Base-by-base conservation (phyloP, 1,140 invertebrate genomes). In the Eumeta japonica region DNA sequence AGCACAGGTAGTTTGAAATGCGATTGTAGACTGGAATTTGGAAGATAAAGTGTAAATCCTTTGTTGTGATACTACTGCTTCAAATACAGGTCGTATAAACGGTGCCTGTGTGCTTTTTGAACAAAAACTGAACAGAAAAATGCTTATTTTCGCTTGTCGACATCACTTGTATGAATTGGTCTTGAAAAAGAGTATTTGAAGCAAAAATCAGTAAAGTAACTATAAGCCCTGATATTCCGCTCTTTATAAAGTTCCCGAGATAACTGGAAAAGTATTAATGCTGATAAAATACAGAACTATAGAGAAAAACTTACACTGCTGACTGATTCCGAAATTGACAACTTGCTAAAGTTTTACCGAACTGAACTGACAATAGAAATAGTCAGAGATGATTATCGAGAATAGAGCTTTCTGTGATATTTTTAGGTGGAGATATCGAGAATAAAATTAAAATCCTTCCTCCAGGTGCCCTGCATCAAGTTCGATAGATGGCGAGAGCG, bases 401-500 rank as follows among this genome's bases (percentile, higher is more conserved):
- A 72, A 58, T 76, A 5, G 55, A 66, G 48, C 41, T 75, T 17
- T 49, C 12, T 14, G 38, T 68, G 16, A 58, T 76, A 20, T 76
- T 75, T 52, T 52, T 77, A 18, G 63, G 61, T 16, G 58, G 45
- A 46, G 45, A 58, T 43, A 38, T 14, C 27, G 54, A 53, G 16
- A 46, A 47, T 29, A 55, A 61, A 52, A 28, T 62, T 18, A 50
- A 48, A 39, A 60, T n/a, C n/a, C n/a, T n/a, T n/a, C n/a, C n/a
- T n/a, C n/a, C n/a, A n/a, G n/a, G n/a, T n/a, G n/a, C n/a, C n/a
- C n/a, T n/a, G n/a, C n/a, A n/a, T n/a, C n/a, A n/a, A n/a, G n/a
- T n/a, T n/a, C n/a, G n/a, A n/a, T n/a, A n/a, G n/a, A n/a, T n/a
- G n/a, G n/a, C n/a, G n/a, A n/a, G n/a, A n/a, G n/a, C n/a, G n/a